These are phyloP conservation scores for Zaprionus ghesquierei DNA, from an alignment of 1,140 invertebrate species.

Conservation along the genomic window DNA sequence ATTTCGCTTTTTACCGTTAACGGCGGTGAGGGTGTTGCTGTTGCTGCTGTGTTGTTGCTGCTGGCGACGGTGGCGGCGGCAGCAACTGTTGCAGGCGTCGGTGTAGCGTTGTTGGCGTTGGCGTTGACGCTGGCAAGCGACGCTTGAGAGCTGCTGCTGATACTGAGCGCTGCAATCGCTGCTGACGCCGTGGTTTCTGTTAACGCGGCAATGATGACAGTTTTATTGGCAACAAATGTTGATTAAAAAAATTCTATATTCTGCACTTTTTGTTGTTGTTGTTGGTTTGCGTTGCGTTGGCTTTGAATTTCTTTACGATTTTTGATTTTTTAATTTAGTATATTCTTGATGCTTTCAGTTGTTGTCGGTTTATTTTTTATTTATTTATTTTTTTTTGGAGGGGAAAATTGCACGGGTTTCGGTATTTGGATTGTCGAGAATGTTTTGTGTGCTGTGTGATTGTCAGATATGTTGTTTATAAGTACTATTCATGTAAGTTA, in stretches of 20 bases:
- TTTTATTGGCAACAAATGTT: constrained; percentile 81
- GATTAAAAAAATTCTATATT: constrained; percentile 60
- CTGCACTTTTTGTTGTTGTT: constrained; percentile 46
- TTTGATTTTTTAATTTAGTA: constrained; percentile 9
- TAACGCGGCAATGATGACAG: constrained; percentile 81
- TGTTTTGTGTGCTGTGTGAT: constrained; percentile 36
- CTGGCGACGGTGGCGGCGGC: constrained; percentile 14
- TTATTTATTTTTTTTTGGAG: constrained; percentile 38
- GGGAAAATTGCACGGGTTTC: constrained; percentile 56
- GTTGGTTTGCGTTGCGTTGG: constrained; percentile 11
- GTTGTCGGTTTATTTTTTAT: constrained; percentile 13
- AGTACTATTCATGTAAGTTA: constrained; percentile 29
- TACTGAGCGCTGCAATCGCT: constrained; percentile 81
- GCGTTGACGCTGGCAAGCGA: constrained; percentile 61
- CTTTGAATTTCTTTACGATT: constrained; percentile 19
- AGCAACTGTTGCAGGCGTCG: constrained; percentile 24
- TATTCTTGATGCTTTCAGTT: constrained; percentile 19
- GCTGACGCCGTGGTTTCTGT: constrained; percentile 79
- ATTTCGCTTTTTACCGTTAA: constrained; percentile 72
- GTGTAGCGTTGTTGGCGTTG: constrained; percentile 33
- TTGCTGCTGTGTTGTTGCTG: constrained; percentile 8
- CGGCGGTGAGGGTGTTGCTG: constrained; percentile 46
- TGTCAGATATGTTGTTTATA: constrained; percentile 32
- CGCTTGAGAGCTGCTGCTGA: constrained; percentile 79
- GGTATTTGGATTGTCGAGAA: constrained; percentile 39